Percentiles rank a stretch among this genome's conserved stretches.
These are phyloP conservation scores for Montipora capricornis DNA, from an alignment of 64 coral and sea anemone genomes.

Conservation along the genomic window DNA sequence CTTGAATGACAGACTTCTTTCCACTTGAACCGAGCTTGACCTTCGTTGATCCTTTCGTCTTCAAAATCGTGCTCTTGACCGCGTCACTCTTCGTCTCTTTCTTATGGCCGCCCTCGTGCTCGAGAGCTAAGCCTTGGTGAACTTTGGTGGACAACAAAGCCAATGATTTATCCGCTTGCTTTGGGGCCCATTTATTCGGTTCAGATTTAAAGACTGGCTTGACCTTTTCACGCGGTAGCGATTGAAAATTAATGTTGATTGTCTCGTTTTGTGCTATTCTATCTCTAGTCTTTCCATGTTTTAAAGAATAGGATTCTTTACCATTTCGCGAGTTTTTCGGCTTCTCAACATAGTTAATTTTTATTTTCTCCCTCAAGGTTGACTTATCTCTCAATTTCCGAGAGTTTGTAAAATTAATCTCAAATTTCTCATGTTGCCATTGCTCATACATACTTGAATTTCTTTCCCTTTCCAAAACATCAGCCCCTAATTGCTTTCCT, in stretches of 20 bases:
- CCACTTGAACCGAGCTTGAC: neutral
- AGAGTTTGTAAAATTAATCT: neutral
- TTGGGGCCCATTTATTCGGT: neutral
- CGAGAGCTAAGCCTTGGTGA: neutral
- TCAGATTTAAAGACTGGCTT: neutral
- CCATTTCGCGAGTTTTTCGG: neutral
- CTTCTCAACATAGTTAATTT: neutral
- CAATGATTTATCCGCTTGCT: neutral
- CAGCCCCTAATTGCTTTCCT: neutral
- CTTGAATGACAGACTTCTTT: neutral
- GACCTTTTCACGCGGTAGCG: neutral
- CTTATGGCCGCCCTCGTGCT: neutral
- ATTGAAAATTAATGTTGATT: neutral
- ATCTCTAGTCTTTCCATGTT: neutral
- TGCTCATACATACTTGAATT: neutral
- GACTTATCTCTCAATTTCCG: neutral
- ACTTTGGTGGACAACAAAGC: neutral
- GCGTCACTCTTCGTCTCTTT: neutral
- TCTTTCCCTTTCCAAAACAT: neutral
- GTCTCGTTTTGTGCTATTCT: neutral
- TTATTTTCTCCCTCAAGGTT: neutral
- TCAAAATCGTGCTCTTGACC: neutral
- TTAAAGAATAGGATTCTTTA: neutral
- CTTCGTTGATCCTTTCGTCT: neutral
- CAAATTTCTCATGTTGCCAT: conserved; percentile 2